These are phyloP conservation scores for Brachyhypopomus gauderio DNA, from an alignment of 2,113 vertebrate genomes.

Conservation along the genomic window DNA sequence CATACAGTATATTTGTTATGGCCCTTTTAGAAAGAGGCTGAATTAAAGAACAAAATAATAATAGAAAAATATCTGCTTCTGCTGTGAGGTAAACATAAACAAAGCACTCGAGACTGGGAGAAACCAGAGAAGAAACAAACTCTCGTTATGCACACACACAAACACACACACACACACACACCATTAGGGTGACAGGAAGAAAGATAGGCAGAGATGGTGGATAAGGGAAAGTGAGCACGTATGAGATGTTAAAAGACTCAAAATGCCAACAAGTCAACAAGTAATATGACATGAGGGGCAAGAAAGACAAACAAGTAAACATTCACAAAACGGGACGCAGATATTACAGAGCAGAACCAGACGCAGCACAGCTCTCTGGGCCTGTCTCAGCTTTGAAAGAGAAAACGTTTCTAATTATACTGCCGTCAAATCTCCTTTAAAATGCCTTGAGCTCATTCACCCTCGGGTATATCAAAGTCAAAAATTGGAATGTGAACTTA, in stretches of 20 bases:
- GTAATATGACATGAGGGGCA: too few species aligned
- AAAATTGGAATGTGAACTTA: not conserved
- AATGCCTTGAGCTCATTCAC: not conserved
- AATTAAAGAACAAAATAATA: too few species aligned
- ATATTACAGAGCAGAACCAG: not conserved
- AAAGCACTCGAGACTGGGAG: not conserved
- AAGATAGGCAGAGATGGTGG: not conserved
- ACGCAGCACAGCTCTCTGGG: not conserved
- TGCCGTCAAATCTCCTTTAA: not conserved
- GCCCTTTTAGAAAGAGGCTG: too few species aligned
- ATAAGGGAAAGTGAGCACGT: not conserved
- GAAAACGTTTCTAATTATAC: not conserved
- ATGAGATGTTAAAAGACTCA: not conserved
- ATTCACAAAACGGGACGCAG: not conserved
- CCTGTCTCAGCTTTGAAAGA: not conserved
- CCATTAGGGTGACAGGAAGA: not conserved
- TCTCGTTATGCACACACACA: conserved; percentile 5
- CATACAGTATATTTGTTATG: too few species aligned
- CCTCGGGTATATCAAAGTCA: not conserved
- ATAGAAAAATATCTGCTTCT: too few species aligned
- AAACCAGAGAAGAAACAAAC: not conserved
- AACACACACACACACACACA: conserved; percentile 5
- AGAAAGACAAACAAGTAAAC: not conserved
- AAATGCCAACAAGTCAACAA: not conserved
- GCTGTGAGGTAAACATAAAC: not conserved